Base-by-base conservation (phyloP, 2,888 invertebrate genomes). In the Parnassius orleans region DNA sequence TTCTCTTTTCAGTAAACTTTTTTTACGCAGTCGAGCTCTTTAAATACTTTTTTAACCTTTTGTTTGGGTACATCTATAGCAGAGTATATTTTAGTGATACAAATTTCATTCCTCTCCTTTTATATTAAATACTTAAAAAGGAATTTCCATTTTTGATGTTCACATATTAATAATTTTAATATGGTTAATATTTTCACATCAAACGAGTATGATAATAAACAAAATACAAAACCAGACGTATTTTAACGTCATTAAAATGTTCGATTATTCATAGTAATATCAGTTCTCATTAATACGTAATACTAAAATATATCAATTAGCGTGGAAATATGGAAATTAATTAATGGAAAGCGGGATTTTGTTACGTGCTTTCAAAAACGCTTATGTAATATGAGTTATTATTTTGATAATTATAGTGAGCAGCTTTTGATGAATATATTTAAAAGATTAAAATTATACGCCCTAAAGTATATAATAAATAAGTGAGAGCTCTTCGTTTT, bases 241-340 rank as follows among this genome's bases (percentile, higher is more conserved):
- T 19, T 56, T 41, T 24, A 55, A 55, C 60, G 55, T 61, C 61
- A 57, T 57, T 62, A 57, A 62, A 52, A 57, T 57, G 48, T 62
- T 47, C 61, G 61, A 53, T 57, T 53, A 62, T 62, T 62, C 61
- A 57, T 47, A 57, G 57, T 57, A 48, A 57, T 62, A 57, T 53
- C 61, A 41, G 47, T 52, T 52, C 47, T 19, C 47, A 53, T 57
- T 57, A 62, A 53, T 53, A 42, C 47, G 51, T 42, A 24, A 19
- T 46, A 53, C 57, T 53, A 57, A 57, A 62, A 62, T 62, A 62
- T 62, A 62, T 57, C 46, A 42, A 42, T 51, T 51, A 24, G 57
- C 57, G 57, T 51, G 57, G 57, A 53, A 57, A 57, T 62, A 57
- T 62, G 61, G 56, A 57, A 57, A 62, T 57, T 62, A 62, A 62